Conservation (phyloP, 2,888 invertebrate genomes). For the Watsonalla cultraria region DNA sequence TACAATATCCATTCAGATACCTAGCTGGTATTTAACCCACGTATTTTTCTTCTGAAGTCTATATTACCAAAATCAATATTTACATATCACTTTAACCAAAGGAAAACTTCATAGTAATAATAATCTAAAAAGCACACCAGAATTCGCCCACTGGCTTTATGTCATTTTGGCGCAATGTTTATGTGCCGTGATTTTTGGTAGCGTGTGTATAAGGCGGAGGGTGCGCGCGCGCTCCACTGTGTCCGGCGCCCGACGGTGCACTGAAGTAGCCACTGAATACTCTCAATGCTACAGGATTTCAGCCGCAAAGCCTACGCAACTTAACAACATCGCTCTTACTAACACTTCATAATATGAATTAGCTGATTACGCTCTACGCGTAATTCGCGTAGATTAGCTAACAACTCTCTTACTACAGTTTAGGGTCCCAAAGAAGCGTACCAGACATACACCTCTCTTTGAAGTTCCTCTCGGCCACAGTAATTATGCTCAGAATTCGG, state of each 20-base stretch:
- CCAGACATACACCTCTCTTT: too few species aligned
- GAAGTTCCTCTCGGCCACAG: too few species aligned
- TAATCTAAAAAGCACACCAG: background rate
- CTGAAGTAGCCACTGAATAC: conserved; percentile 33
- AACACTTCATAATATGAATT: conserved; percentile 21
- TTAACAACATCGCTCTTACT: conserved; percentile 31
- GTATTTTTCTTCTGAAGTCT: too few species aligned
- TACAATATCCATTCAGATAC: too few species aligned
- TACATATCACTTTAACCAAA: too few species aligned
- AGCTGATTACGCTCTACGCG: conserved; percentile 12
- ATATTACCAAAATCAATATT: too few species aligned
- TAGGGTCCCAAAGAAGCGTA: too few species aligned
- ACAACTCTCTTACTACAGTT: too few species aligned
- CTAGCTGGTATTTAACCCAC: too few species aligned
- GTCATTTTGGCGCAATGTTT: background rate
- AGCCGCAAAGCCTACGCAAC: conserved; percentile 32
- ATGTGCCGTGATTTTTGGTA: background rate
- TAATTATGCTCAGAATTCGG: too few species aligned
- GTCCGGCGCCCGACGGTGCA: conserved; percentile 35
- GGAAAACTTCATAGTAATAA: background rate
- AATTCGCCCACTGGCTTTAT: background rate
- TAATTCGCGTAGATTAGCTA: background rate
- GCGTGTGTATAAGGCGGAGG: conserved; percentile 4
- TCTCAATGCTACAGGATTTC: conserved; percentile 21
- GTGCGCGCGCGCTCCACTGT: conserved; percentile 32